Conservation (phyloP, 2,888 invertebrate genomes). For the Cosmopolites sordidus region DNA sequence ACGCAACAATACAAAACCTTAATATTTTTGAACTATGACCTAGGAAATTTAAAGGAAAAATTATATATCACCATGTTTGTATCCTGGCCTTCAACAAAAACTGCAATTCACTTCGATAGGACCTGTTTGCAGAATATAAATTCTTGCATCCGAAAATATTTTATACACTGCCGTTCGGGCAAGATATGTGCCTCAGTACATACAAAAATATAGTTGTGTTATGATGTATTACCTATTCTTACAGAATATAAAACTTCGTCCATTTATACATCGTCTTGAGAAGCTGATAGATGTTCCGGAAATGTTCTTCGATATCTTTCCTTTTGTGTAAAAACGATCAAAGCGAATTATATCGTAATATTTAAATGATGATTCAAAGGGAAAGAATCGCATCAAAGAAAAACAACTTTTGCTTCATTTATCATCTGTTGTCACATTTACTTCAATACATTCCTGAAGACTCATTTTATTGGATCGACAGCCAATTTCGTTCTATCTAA, state of each 20-base stretch:
- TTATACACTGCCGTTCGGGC: slow-evolving; percentile 9
- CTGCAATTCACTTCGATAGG: slow-evolving; percentile 13
- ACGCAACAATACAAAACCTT: too few relatives aligned
- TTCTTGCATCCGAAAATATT: slow-evolving; percentile 15
- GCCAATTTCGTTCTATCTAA: too few relatives aligned
- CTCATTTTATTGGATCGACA: too few relatives aligned
- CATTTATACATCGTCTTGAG: neutral
- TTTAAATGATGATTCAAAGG: neutral
- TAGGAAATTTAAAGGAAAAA: too few relatives aligned
- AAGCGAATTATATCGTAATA: neutral
- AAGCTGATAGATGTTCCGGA: neutral
- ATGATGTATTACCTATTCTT: slow-evolving; percentile 11
- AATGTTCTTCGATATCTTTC: neutral
- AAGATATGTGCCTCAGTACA: slow-evolving; percentile 9
- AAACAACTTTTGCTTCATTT: too few relatives aligned
- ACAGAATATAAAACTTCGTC: slow-evolving; percentile 6
- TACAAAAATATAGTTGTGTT: slow-evolving; percentile 9
- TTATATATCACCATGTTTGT: too few relatives aligned
- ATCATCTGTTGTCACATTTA: too few relatives aligned
- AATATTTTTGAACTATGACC: too few relatives aligned
- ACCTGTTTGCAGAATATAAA: slow-evolving; percentile 18
- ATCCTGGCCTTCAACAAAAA: too few relatives aligned
- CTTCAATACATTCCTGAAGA: too few relatives aligned
- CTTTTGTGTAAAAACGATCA: neutral
- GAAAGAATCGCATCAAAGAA: too few relatives aligned